These are phyloP conservation scores for Nothoprocta perdicaria DNA, from an alignment of 2,113 vertebrate genomes.

Conservation along the genomic window DNA sequence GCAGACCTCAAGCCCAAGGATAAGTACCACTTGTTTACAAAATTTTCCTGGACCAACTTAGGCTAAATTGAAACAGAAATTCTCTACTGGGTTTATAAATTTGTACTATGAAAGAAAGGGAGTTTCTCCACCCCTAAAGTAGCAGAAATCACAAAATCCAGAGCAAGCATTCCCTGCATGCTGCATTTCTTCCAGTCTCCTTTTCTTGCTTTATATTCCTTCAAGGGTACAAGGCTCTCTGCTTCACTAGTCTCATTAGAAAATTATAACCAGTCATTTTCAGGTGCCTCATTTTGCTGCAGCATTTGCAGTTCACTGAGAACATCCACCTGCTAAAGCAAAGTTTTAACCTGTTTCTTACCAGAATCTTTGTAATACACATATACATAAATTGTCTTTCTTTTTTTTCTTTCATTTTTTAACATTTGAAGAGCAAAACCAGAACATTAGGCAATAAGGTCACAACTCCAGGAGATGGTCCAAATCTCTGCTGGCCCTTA, in stretches of 20 bases:
- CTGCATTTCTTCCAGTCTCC: not conserved
- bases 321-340: not conserved
- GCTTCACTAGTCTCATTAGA: not conserved
- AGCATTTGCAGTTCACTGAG: not conserved
- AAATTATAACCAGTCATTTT: not conserved
- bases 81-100: not conserved
- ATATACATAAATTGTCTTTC: not conserved
- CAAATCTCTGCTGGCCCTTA: not conserved
- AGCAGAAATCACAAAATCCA: constrained; percentile 11
- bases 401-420: not conserved
- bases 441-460: not conserved
- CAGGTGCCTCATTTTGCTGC: not conserved
- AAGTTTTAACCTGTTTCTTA: not conserved
- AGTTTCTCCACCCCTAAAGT: not conserved
- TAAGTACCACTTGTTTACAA: not conserved
- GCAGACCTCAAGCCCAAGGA: not conserved
- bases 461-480: not conserved
- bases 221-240: not conserved
- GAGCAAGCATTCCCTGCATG: not conserved
- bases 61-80: not conserved
- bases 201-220: not conserved
- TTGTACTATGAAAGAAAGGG: not conserved
- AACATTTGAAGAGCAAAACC: not conserved
- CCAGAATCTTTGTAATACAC: not conserved
- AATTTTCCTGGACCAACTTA: not conserved